phyloP scores from a whole-genome alignment of 2,113 vertebrate genomes.

The Neotragus moschatus region DNA sequence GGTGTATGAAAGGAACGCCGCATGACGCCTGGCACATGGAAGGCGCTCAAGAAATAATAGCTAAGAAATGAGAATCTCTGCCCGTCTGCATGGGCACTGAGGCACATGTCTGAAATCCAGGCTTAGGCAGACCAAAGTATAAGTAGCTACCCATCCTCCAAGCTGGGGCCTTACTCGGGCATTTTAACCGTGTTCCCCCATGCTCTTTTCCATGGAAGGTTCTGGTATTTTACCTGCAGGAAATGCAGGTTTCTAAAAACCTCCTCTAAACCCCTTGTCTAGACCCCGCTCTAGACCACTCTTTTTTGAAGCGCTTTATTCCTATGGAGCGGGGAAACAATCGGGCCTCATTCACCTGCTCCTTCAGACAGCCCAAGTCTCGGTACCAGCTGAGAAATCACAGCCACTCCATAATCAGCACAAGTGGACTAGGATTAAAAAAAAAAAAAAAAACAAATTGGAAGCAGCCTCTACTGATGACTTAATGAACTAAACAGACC shows the following conservation, averaged over 20 bases:
- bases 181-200: background rate
- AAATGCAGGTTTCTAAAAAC: background rate
- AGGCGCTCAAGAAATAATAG: background rate
- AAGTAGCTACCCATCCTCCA: background rate
- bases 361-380: background rate
- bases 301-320: background rate
- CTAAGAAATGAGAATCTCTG: background rate
- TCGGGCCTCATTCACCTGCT: background rate
- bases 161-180: background rate
- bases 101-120: background rate
- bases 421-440: background rate
- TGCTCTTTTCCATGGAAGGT: background rate
- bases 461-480: background rate
- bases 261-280: background rate
- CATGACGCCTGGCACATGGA: background rate
- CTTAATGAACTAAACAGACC: background rate
- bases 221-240: background rate
- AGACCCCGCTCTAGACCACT: background rate
- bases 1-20: background rate
- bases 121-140: background rate
- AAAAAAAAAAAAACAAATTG: background rate
- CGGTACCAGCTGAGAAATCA: background rate
- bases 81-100: background rate
- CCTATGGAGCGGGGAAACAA: background rate
- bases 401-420: background rate